A percentile compares a stretch with the other conserved stretches of the same genome.
These are phyloP conservation scores for Protomyctophum bolini DNA, from an alignment of 2,113 vertebrate genomes.

Conservation along the genomic window DNA sequence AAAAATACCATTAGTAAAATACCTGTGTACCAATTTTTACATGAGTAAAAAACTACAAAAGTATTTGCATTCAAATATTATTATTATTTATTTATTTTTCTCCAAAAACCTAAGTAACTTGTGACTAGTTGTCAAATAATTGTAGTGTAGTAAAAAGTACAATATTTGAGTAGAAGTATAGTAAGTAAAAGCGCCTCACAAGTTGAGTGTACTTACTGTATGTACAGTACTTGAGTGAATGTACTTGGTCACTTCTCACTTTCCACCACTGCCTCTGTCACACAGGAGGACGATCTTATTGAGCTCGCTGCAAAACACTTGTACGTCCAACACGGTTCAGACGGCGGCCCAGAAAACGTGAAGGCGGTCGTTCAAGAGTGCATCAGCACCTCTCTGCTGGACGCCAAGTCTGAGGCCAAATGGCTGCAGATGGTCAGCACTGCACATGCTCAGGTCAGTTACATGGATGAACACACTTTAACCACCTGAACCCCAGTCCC, in stretches of 20 bases:
- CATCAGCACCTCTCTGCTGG: constrained; percentile 81
- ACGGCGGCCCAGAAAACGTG: constrained; percentile 66
- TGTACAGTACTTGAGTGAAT: too few relatives aligned
- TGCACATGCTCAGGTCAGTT: constrained; percentile 83
- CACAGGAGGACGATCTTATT: constrained; percentile 87
- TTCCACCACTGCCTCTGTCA: constrained; percentile 20
- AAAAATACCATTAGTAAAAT: too few relatives aligned
- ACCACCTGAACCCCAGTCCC: background rate
- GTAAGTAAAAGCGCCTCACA: too few relatives aligned
- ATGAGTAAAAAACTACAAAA: too few relatives aligned
- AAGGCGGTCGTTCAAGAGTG: constrained; percentile 84
- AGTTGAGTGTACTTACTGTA: too few relatives aligned
- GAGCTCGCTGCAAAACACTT: constrained; percentile 86
- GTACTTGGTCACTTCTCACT: background rate
- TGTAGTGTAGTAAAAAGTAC: too few relatives aligned
- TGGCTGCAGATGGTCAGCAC: constrained; percentile 87
- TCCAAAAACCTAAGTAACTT: too few relatives aligned
- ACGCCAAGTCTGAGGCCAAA: constrained; percentile 82
- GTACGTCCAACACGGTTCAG: constrained; percentile 83
- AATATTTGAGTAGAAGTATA: too few relatives aligned
- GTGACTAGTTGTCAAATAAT: too few relatives aligned
- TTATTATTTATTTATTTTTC: too few relatives aligned
- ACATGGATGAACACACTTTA: background rate
- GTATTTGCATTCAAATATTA: too few relatives aligned
- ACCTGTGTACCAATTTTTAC: too few relatives aligned